A percentile compares a stretch with the other conserved stretches of the same genome.
Conservation (phyloP, 2,888 invertebrate species). For the Ellobium chinense region DNA sequence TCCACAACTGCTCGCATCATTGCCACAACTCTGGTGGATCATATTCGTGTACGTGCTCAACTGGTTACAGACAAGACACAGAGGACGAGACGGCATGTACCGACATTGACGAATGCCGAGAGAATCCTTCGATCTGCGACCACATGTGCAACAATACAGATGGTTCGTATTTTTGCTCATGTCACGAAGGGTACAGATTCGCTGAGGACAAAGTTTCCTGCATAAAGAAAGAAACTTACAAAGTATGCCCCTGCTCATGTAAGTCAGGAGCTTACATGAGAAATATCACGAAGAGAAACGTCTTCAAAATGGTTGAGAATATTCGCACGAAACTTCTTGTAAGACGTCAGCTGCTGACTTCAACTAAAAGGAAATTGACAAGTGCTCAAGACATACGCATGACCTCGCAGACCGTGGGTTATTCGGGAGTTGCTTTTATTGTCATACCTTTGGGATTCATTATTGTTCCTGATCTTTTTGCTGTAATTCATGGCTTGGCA, state of each 20-base stretch:
- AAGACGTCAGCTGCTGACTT: neutral
- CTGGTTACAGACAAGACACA: slow-evolving; percentile 48
- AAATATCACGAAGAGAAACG: neutral
- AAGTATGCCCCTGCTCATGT: neutral
- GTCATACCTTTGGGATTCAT: no score
- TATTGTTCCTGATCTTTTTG: no score
- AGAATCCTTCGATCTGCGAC: neutral
- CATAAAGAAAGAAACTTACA: neutral
- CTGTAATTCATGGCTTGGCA: no score
- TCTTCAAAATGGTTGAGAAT: neutral
- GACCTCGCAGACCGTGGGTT: neutral
- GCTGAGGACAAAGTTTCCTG: neutral
- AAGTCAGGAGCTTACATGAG: neutral
- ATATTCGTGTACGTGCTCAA: slow-evolving; percentile 51
- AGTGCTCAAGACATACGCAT: neutral
- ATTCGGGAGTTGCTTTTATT: neutral
- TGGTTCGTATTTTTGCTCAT: neutral
- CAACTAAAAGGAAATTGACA: neutral
- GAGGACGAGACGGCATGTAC: slow-evolving; percentile 34
- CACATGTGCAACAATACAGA: neutral
- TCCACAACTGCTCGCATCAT: slow-evolving; percentile 39
- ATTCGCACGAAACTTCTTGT: neutral
- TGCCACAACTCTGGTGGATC: slow-evolving; percentile 51
- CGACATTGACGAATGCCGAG: neutral
- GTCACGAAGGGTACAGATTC: neutral